phyloP scores from a whole-genome alignment of 2,113 vertebrate species.

The Ochotona curzoniae region DNA sequence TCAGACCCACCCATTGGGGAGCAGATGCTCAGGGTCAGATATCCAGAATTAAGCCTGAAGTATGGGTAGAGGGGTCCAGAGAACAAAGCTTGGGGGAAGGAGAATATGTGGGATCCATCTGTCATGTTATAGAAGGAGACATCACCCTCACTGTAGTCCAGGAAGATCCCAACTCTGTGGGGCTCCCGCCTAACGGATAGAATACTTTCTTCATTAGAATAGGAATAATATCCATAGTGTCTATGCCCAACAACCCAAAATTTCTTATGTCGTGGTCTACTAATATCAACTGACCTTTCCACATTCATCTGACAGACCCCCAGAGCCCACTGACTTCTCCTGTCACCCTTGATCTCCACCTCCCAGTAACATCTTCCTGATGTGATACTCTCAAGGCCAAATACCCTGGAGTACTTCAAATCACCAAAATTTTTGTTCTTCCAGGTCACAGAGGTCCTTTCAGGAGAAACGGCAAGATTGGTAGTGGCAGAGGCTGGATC shows the following conservation, averaged over 20 bases:
- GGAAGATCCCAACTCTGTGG: constrained; percentile 83
- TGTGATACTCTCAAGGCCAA: constrained; percentile 43
- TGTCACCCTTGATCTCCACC: not conserved
- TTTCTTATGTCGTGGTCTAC: fast-evolving
- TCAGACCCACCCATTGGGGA: fast-evolving
- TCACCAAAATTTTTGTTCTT: not conserved
- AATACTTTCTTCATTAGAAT: not conserved
- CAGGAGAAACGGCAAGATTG: fast-evolving
- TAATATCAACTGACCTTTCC: fast-evolving
- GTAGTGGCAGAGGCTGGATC: not conserved
- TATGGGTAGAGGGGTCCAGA: constrained; percentile 85
- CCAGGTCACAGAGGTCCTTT: not conserved
- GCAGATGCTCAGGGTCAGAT: not conserved
- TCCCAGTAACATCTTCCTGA: constrained; percentile 73
- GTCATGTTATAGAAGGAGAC: constrained; percentile 88
- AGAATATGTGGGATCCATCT: constrained; percentile 86
- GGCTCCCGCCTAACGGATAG: constrained; percentile 71
- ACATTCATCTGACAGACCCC: constrained; percentile 60
- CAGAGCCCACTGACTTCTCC: constrained; percentile 37
- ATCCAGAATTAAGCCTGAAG: constrained; percentile 69
- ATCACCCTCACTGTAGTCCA: constrained; percentile 82
- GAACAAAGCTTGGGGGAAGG: constrained; percentile 82
- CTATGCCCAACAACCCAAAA: constrained; percentile 45
- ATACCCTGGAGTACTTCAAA: not conserved
- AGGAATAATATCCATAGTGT: constrained; percentile 63